These are phyloP conservation scores for Cybosia mesomella DNA, from an alignment of 2,888 invertebrate genomes.

Conservation along the genomic window DNA sequence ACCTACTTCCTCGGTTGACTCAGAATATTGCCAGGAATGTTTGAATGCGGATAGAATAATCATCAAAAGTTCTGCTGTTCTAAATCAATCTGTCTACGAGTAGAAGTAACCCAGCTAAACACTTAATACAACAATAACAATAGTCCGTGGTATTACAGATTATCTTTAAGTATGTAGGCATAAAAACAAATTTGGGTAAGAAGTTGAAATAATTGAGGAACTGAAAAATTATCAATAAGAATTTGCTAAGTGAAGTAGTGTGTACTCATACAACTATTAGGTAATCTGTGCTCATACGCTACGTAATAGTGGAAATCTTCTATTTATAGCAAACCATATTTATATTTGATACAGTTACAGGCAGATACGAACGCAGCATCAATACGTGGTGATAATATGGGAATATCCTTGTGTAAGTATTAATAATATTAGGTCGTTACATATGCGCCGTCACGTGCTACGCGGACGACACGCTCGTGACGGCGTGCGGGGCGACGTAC, in stretches of 20 bases:
- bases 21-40: neutral
- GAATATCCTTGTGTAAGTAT: neutral
- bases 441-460: too few relatives aligned
- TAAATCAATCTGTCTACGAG: neutral
- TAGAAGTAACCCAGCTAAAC: neutral
- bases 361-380: neutral
- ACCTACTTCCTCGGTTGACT: neutral
- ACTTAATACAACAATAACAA: too few relatives aligned
- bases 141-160: too few relatives aligned
- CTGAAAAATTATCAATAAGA: conserved; percentile 33
- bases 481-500: too few relatives aligned
- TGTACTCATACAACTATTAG: too few relatives aligned
- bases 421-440: neutral
- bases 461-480: too few relatives aligned
- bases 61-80: too few relatives aligned
- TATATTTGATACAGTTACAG: conserved; percentile 13
- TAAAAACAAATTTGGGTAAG: neutral
- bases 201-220: neutral
- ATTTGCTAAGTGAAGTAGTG: conserved; percentile 46
- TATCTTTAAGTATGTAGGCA: neutral
- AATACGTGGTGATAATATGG: neutral
- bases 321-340: conserved; percentile 37
- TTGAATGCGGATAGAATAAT: neutral
- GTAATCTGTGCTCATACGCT: conserved; percentile 16
- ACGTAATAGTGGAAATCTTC: conserved; percentile 42